Evolutionary conservation across 1,140 invertebrate species (phyloP).

Genomic region (Drosophila kikkawai): DNA sequence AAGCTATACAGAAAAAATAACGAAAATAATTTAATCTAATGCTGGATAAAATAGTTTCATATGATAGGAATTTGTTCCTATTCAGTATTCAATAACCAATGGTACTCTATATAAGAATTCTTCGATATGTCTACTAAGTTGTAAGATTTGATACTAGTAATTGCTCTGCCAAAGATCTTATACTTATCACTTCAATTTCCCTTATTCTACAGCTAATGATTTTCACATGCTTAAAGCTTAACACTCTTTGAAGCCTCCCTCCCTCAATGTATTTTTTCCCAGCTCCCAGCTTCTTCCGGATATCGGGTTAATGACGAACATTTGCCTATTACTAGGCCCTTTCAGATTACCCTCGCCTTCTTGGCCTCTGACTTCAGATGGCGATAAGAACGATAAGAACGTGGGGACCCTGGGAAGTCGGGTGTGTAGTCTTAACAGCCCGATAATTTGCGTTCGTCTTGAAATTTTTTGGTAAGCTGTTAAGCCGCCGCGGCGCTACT

Average conservation of each 20-base stretch:
- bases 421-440: conserved; percentile 29
- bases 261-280: neutral
- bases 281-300: conserved; percentile 7
- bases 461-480: conserved; percentile 41
- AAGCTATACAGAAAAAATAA: neutral
- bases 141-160: too few species aligned
- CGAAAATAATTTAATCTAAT: neutral
- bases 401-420: neutral
- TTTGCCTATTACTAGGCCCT: conserved; percentile 32
- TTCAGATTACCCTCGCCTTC: conserved; percentile 23
- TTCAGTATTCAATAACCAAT: too few species aligned
- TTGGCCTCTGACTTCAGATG: conserved; percentile 13
- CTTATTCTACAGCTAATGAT: neutral
- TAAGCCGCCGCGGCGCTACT: conserved; percentile 19
- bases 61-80: too few species aligned
- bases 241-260: neutral
- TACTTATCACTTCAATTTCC: neutral
- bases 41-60: too few species aligned
- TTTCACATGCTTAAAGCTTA: neutral
- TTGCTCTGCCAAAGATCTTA: neutral
- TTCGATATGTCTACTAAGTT: too few species aligned
- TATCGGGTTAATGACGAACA: conserved; percentile 41
- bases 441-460: conserved; percentile 52
- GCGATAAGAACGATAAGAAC: conserved; percentile 5
- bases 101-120: too few species aligned